Evolutionary conservation across 2,113 vertebrate species (phyloP).

Genomic region (Polypterus bichir): DNA sequence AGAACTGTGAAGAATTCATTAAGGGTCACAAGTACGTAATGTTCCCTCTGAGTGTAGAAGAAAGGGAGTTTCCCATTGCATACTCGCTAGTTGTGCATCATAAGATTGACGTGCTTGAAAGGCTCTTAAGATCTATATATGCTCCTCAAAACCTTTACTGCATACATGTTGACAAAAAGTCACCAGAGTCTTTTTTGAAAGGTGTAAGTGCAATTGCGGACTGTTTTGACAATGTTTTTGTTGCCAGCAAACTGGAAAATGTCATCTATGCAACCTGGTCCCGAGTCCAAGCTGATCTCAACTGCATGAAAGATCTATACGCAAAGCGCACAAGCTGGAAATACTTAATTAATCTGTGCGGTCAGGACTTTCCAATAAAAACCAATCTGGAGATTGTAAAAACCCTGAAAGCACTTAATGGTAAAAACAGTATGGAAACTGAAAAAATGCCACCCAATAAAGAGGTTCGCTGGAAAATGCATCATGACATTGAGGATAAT

Average conservation of each 20-base stretch:
- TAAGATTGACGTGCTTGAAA: conserved; percentile 53
- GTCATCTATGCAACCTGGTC: conserved; percentile 75
- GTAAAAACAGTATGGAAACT: conserved; percentile 70
- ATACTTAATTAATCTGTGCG: conserved; percentile 82
- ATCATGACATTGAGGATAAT: conserved; percentile 44
- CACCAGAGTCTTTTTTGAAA: conserved; percentile 38
- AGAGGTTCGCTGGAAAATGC: conserved; percentile 48
- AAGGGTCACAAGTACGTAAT: conserved; percentile 60
- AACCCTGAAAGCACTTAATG: conserved; percentile 52
- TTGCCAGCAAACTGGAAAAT: conserved; percentile 54
- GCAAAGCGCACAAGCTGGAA: conserved; percentile 54
- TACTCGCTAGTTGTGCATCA: conserved; percentile 81
- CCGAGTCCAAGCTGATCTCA: conserved; percentile 79
- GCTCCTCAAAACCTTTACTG: conserved; percentile 59
- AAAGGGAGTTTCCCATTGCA: conserved; percentile 70
- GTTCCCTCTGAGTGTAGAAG: conserved; percentile 65
- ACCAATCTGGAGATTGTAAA: conserved; percentile 78
- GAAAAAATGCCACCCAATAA: conserved; percentile 57
- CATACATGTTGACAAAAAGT: conserved; percentile 64
- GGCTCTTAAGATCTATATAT: conserved; percentile 44
- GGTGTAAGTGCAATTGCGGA: conserved; percentile 56
- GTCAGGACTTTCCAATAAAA: conserved; percentile 85
- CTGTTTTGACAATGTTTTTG: conserved; percentile 74
- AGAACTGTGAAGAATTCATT: conserved; percentile 56
- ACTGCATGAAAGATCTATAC: conserved; percentile 81